Conservation (phyloP, 2,113 vertebrate species). For the Accipiter virgatus region DNA sequence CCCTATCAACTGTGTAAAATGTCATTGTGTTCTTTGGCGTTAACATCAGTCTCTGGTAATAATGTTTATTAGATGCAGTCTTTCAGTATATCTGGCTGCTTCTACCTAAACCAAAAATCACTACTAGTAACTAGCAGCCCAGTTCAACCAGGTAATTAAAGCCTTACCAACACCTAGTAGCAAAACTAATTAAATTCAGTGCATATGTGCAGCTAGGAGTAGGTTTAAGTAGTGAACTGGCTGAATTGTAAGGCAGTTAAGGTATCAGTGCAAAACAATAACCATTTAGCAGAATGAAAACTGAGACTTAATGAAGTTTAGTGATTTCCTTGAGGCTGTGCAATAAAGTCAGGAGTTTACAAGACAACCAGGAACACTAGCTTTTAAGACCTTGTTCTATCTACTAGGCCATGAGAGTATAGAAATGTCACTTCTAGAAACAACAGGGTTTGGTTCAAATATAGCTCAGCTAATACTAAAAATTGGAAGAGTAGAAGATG, state of each 20-base stretch:
- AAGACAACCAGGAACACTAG: not conserved
- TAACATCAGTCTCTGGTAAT: not conserved
- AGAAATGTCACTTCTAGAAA: not conserved
- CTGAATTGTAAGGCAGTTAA: not conserved
- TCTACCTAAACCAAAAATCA: not conserved
- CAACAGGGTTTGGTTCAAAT: not conserved
- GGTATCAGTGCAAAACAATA: not conserved
- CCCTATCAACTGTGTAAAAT: not conserved
- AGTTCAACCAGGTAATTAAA: not conserved
- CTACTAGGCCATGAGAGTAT: not conserved
- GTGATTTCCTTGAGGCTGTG: not conserved
- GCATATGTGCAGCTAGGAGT: not conserved
- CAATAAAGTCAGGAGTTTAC: not conserved
- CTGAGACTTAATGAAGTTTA: not conserved
- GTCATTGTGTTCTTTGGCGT: not conserved
- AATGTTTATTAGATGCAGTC: not conserved
- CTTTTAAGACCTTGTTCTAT: not conserved
- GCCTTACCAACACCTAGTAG: not conserved
- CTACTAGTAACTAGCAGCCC: not conserved
- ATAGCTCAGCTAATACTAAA: not conserved
- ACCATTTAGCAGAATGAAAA: not conserved
- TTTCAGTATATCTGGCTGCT: not conserved
- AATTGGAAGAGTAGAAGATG: not conserved
- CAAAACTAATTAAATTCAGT: not conserved
- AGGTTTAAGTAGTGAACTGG: not conserved